These are phyloP conservation scores for Philhelius pedissequus DNA, from an alignment of 2,888 invertebrate genomes.

Conservation along the genomic window DNA sequence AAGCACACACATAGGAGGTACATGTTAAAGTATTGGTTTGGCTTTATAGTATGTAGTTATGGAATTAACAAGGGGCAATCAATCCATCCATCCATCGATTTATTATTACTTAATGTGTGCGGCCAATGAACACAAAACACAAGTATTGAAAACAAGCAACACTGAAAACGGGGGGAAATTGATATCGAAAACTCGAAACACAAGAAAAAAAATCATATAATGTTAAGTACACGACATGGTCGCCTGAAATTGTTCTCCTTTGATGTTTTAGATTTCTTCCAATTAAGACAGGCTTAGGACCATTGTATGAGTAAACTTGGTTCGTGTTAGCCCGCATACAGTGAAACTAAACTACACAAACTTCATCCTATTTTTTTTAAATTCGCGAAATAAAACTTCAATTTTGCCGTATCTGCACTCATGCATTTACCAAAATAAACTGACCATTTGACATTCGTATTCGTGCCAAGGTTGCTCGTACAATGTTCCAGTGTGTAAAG, in stretches of 20 bases:
- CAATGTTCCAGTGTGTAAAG: too few species aligned
- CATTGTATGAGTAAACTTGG: too few species aligned
- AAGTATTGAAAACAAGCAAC: background rate
- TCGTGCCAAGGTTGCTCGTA: too few species aligned
- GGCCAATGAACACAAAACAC: constrained; percentile 1
- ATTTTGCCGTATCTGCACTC: too few species aligned
- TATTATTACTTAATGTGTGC: constrained; percentile 63
- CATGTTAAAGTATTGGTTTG: background rate
- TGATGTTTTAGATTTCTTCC: too few species aligned
- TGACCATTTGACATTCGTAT: too few species aligned
- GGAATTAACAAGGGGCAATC: constrained; percentile 52
- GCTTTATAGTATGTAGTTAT: constrained; percentile 30
- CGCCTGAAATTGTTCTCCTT: background rate
- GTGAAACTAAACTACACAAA: too few species aligned
- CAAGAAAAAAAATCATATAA: background rate
- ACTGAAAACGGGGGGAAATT: background rate
- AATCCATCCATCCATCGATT: constrained; percentile 53
- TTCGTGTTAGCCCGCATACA: too few species aligned
- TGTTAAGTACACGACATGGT: background rate
- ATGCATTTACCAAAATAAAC: too few species aligned
- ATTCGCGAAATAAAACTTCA: too few species aligned
- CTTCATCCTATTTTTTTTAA: too few species aligned
- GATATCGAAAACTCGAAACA: background rate
- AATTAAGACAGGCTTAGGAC: too few species aligned
- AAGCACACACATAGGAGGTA: background rate